Evolutionary conservation across 2,888 invertebrate genomes (phyloP), one percentile per base, ranked within the genome.

Genomic region (Tubulanus polymorphus): DNA sequence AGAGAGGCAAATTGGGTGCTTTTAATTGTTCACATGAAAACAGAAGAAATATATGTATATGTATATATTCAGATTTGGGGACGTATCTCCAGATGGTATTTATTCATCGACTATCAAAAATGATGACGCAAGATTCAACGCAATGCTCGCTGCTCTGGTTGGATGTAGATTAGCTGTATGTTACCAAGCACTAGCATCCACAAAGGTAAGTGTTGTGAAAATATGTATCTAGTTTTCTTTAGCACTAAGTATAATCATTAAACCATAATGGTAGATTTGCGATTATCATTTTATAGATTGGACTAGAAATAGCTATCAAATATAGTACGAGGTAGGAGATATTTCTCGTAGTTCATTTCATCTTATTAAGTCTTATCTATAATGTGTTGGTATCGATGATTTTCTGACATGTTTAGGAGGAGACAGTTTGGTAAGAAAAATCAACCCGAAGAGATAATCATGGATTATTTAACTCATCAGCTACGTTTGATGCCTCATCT

Each of bases 401-500:
- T 47, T n/a, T 51, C 25, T 8, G 10, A 25, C 18, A 18, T 48
- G 20, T 8, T 20, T 10, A 56, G 56, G 37, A 20, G 59, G 45
- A 23, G 59, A 12, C 59, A 59, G 51, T 59, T 59, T 54, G 59
- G 59, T 12, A 51, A 56, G 6, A 35, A 20, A 26, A 48, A 35
- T 15, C 41, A 51, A 20, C 32, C 25, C 2, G 59, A 59, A 25
- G 46, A 47, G 25, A 8, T 53, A 1, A 45, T 59, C 18, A 32
- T 59, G n/a, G 54, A 59, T 27, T 59, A 56, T 41, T 56, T 56
- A 50, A 56, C 59, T 12, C 59, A 59, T 37, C 59, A 59, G 51
- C 29, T 53, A 30, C 37, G 59, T 20, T 48, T 59, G 37, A 59
- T 59, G 59, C 59, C 59, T 8, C 5, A 41, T 18, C 54, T 59